phyloP scores from a whole-genome alignment of 2,113 vertebrate genomes.

The Heterochromis multidens region DNA sequence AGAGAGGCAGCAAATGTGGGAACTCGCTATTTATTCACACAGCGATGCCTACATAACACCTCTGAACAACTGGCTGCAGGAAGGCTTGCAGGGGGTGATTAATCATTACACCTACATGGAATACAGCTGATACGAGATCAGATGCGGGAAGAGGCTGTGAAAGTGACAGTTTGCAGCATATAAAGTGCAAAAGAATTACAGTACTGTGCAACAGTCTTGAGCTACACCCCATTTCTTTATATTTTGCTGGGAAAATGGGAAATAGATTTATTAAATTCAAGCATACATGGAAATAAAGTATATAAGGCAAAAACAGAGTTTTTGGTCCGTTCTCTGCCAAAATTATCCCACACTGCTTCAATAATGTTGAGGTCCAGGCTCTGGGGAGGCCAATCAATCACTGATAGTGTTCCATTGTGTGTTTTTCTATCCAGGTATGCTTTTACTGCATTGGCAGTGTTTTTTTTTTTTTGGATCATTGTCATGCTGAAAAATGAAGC shows the following conservation, averaged over 20 bases:
- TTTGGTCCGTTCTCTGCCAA: too few relatives aligned
- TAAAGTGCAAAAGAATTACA: neutral
- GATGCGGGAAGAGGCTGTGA: neutral
- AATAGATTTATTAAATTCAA: neutral
- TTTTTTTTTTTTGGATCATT: too few relatives aligned
- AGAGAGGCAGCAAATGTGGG: conserved; percentile 17
- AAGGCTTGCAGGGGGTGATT: conserved; percentile 22
- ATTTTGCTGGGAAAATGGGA: neutral
- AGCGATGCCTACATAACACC: neutral
- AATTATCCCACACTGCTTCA: too few relatives aligned
- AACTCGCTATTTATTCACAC: conserved; percentile 14
- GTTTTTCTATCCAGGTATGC: neutral
- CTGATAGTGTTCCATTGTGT: neutral
- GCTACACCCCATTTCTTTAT: neutral
- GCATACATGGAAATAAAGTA: neutral
- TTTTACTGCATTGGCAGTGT: neutral
- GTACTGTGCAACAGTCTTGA: neutral
- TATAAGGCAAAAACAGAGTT: neutral
- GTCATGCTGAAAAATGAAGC: neutral
- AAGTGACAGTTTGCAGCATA: neutral
- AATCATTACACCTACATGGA: conserved; percentile 30
- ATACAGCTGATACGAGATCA: neutral
- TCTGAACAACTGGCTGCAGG: conserved; percentile 11
- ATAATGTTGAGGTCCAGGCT: too few relatives aligned
- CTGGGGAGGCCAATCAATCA: neutral